Conservation (phyloP, 2,888 invertebrate species). For the Sphecodes monilicornis region DNA sequence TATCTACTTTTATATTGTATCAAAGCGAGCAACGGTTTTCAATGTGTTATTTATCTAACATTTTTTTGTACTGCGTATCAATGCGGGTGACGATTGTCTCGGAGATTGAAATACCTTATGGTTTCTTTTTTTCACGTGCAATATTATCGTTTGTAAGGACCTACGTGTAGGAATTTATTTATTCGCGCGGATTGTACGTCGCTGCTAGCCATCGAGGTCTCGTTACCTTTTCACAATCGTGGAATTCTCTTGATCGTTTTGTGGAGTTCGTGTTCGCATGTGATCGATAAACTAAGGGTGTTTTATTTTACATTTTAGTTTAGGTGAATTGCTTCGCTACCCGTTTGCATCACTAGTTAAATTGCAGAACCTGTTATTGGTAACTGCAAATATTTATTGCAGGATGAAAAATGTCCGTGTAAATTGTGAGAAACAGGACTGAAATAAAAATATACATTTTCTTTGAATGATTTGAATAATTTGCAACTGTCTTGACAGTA, state of each 20-base stretch:
- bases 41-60: not conserved
- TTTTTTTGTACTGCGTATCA: conserved; percentile 7
- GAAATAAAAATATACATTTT: too few relatives aligned
- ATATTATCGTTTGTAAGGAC: conserved; percentile 62
- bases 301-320: too few relatives aligned
- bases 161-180: conserved; percentile 58
- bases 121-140: conserved; percentile 60
- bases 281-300: not conserved
- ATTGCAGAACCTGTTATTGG: too few relatives aligned
- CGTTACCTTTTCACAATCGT: conserved; percentile 25
- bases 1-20: not conserved
- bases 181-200: conserved; percentile 45
- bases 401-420: too few relatives aligned
- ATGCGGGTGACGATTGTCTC: conserved; percentile 36
- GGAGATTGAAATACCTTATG: conserved; percentile 56
- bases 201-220: conserved; percentile 60
- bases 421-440: too few relatives aligned
- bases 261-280: not conserved
- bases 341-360: not conserved
- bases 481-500: too few relatives aligned
- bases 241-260: conserved; percentile 30
- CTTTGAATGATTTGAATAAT: too few relatives aligned
- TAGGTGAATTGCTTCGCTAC: not conserved
- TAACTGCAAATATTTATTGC: too few relatives aligned
- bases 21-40: not conserved